Base-by-base conservation (phyloP, 2,888 invertebrate genomes). In the Celastrina argiolus region DNA sequence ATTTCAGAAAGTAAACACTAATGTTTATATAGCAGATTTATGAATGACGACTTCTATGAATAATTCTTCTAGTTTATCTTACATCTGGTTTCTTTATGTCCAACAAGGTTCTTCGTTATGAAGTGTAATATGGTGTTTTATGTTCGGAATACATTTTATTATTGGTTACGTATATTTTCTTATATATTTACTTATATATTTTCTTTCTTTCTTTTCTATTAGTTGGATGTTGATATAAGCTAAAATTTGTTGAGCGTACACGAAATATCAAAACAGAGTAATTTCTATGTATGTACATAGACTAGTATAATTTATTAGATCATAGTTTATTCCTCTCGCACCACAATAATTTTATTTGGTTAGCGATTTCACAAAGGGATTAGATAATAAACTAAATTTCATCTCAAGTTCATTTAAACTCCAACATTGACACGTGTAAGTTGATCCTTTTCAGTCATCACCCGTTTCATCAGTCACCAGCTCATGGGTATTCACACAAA, bases 1-100 rank as follows among this genome's bases (percentile, higher is more conserved):
- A 75, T 77, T 77, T 74, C 61, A 75, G 76, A 74, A 76, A 67
- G 73, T 80, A 77, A 78, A 80, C 74, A 76, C 74, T 75, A 18
- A 63, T 67, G 42, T 70, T 67, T 68, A 36, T 16, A 31, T 18
- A 28, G 64, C 41, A 65, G 59, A 73, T 67, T 71, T 71, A 67
- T 70, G 65, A 42, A 66, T 65, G 66, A 69, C 56, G 66, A 69
- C 56, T 65, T 58, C 69, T 67, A 61, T 69, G 67, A 69, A 69
- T 71, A 69, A 66, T 36, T 45, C 63, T 59, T 28, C 22, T 41
- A 45, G 67, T 66, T 16, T 26, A 45, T 65, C 31, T 61, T 56
- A 65, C 39, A 34, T 66, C 16, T 39, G 61, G 61, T 61, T 59
- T 39, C 22, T 61, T 61, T 61, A 61, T 36, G 36, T 34, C 36